These are phyloP conservation scores for Drosophila diplacantha DNA, from an alignment of 2,888 invertebrate genomes.

Conservation along the genomic window DNA sequence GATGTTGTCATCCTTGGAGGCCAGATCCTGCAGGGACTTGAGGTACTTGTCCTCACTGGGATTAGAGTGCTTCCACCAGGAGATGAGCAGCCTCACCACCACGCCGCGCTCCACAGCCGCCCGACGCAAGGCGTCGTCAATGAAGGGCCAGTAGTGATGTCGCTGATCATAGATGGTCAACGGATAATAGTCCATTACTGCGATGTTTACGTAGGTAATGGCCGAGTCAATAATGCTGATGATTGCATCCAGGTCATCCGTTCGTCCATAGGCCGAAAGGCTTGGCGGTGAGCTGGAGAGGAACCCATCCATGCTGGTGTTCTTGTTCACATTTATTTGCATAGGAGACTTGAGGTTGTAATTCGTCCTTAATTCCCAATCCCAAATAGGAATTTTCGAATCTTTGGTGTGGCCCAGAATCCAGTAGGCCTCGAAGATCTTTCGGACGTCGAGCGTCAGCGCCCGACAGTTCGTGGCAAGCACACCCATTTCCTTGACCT, in stretches of 20 bases:
- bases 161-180: slow-evolving; percentile 85
- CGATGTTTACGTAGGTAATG: slow-evolving; percentile 91
- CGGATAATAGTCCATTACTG: slow-evolving; percentile 99
- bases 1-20: slow-evolving; percentile 78
- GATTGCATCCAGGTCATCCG: slow-evolving; percentile 91
- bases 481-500: slow-evolving; percentile 90
- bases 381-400: slow-evolving; percentile 88
- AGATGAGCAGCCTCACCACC: slow-evolving; percentile 88
- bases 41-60: slow-evolving; percentile 88
- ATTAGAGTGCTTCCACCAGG: slow-evolving; percentile 92
- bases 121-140: slow-evolving; percentile 92
- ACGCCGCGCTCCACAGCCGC: slow-evolving; percentile 91
- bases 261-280: slow-evolving; percentile 88
- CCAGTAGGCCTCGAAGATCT: slow-evolving; percentile 96
- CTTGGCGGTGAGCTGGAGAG: slow-evolving; percentile 92
- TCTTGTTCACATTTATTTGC: slow-evolving; percentile 81
- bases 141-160: slow-evolving; percentile 91
- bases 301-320: slow-evolving; percentile 81
- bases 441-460: slow-evolving; percentile 81
- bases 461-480: slow-evolving; percentile 79
- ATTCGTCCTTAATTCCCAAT: slow-evolving; percentile 82
- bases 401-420: slow-evolving; percentile 83
- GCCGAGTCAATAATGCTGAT: slow-evolving; percentile 88
- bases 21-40: slow-evolving; percentile 85
- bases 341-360: slow-evolving; percentile 86